Base-by-base conservation (phyloP, 2,888 invertebrate species). In the Rhimphoctona megacephalus region DNA sequence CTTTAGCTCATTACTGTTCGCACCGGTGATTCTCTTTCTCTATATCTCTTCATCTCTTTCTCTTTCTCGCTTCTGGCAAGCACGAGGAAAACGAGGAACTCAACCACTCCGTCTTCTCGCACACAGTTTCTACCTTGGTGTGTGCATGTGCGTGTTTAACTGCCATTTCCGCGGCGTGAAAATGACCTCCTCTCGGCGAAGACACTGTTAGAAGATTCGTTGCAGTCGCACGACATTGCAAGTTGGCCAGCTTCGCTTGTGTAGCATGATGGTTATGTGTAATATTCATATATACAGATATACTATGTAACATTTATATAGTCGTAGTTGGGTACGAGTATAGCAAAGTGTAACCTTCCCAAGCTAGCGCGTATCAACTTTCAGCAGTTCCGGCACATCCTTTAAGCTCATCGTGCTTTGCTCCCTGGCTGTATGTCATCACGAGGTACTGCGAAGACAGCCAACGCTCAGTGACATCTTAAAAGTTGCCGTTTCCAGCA, bases 1-100 rank as follows among this genome's bases (percentile, higher is more conserved):
- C 91, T 92, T 91, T 90, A 90, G 88, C 92, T 92, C 91, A 90
- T 92, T 91, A 91, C 90, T 80, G 81, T 85, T 85, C 83, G 73
- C 82, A 77, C 85, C 87, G 85, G 70, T 73, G 81, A 85, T 77
- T 84, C 67, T 30, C 22, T 33, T 70, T 64, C 30, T 43, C 72
- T 54, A 9, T 72, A 25, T 76, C 87, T 30, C 61, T 25, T 30
- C n/a, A 9, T 39, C 36, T 73, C 57, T 72, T 85, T n/a, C 87
- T 69, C 81, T 70, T 61, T 66, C 39, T 61, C 52, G 39, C 74
- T 30, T 46, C 33, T 33, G 61, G 78, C 57, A 72, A 85, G 81
- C 78, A n/a, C 52, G 57, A 81, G 83, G 72, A 78, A 83, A 86
- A 77, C 77, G 77, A 77, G 78, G 67, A 80, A 84, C 81, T 80